phyloP scores from a whole-genome alignment of 2,113 vertebrate genomes.

The Hoplias malabaricus region DNA sequence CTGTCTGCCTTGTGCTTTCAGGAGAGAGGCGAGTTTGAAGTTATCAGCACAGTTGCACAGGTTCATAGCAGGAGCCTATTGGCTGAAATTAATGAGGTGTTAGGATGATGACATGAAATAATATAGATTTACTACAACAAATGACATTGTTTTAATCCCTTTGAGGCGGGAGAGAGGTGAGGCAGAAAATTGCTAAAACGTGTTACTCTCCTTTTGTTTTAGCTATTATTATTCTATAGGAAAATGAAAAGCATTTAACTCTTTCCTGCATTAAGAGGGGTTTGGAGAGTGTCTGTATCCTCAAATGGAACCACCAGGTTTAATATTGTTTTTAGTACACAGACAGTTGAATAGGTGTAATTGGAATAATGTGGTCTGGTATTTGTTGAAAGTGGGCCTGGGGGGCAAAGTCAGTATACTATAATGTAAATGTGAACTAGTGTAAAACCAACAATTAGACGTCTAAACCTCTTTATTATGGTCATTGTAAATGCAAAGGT shows the following conservation, averaged over 20 bases:
- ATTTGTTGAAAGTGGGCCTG: too few species aligned
- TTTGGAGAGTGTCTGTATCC: too few species aligned
- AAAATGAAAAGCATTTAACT: constrained; percentile 20
- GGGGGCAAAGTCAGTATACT: too few species aligned
- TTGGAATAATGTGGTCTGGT: too few species aligned
- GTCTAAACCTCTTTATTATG: too few species aligned
- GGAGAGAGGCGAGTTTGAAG: constrained; percentile 15
- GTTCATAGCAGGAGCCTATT: constrained; percentile 29
- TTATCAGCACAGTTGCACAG: constrained; percentile 21
- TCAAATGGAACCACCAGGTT: not conserved
- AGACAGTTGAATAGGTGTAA: too few species aligned
- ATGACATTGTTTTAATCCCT: constrained; percentile 35
- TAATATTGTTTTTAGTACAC: too few species aligned
- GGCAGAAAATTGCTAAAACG: constrained; percentile 32
- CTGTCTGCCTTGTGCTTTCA: not conserved
- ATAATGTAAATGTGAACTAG: too few species aligned
- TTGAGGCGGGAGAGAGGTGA: constrained; percentile 9
- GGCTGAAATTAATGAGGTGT: constrained; percentile 41
- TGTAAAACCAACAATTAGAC: too few species aligned
- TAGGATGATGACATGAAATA: constrained; percentile 35
- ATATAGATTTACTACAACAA: constrained; percentile 44
- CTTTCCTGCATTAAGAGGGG: not conserved
- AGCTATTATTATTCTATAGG: constrained; percentile 10
- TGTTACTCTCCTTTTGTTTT: constrained; percentile 26
- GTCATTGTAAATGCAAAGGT: too few species aligned